phyloP scores from a whole-genome alignment of 2,113 vertebrate species.

The Scortum barcoo region DNA sequence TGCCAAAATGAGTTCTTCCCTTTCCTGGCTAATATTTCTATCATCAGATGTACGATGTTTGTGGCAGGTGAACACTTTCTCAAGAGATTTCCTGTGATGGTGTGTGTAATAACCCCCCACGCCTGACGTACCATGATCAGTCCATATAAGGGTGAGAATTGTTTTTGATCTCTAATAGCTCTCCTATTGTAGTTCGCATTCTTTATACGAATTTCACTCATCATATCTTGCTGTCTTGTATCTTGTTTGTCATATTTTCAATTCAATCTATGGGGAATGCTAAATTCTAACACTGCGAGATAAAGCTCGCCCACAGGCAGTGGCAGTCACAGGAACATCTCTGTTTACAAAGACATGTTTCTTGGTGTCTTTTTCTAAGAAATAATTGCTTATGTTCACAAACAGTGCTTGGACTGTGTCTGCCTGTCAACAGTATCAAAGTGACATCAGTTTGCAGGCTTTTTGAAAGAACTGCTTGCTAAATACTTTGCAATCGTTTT shows the following conservation, averaged over 20 bases:
- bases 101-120: background rate
- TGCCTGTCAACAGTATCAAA: background rate
- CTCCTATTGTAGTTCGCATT: background rate
- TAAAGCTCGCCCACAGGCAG: background rate
- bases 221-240: background rate
- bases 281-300: background rate
- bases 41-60: background rate
- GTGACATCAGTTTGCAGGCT: conserved; percentile 7
- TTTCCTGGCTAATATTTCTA: background rate
- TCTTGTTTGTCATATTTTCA: background rate
- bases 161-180: background rate
- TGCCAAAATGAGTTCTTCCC: background rate
- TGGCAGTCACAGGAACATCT: background rate
- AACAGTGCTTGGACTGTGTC: background rate
- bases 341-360: conserved; percentile 4
- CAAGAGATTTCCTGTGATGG: background rate
- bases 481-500: conserved; percentile 37
- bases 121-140: background rate
- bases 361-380: background rate
- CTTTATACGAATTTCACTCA: background rate
- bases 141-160: background rate
- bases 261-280: background rate
- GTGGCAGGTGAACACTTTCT: background rate
- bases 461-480: conserved; percentile 25
- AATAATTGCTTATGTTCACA: conserved; percentile 12